phyloP scores from a whole-genome alignment of 2,888 invertebrate species.

The Globia sparganii region DNA sequence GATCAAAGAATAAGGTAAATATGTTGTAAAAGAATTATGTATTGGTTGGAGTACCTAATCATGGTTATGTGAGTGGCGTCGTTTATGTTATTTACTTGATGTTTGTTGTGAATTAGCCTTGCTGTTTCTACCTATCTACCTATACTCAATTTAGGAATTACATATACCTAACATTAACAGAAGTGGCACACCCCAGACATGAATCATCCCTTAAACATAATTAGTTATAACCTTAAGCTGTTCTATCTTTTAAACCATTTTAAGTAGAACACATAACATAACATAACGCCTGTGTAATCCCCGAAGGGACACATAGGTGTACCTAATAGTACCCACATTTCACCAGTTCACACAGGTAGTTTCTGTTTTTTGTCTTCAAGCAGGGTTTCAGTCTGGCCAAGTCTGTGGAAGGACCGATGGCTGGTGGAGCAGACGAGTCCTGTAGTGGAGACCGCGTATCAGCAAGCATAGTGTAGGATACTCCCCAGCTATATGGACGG shows the following conservation, averaged over 20 bases:
- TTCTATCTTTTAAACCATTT: background rate
- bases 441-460: too few species aligned
- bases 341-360: too few species aligned
- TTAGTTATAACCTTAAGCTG: background rate
- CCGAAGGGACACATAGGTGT: too few species aligned
- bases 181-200: background rate
- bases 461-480: too few species aligned
- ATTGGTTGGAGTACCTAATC: constrained; percentile 64
- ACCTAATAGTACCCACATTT: too few species aligned
- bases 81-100: constrained; percentile 43
- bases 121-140: background rate
- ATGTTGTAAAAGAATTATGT: constrained; percentile 58
- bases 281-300: too few species aligned
- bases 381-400: background rate
- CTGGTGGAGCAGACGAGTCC: too few species aligned
- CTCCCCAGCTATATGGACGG: too few species aligned
- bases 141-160: background rate
- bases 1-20: constrained; percentile 80
- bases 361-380: background rate
- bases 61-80: constrained; percentile 57
- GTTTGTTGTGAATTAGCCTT: constrained; percentile 35
- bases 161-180: background rate
- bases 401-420: too few species aligned
- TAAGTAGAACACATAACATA: too few species aligned
- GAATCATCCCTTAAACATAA: background rate